Conservation (phyloP, 2,113 vertebrate species). For the Platichthys flesus region DNA sequence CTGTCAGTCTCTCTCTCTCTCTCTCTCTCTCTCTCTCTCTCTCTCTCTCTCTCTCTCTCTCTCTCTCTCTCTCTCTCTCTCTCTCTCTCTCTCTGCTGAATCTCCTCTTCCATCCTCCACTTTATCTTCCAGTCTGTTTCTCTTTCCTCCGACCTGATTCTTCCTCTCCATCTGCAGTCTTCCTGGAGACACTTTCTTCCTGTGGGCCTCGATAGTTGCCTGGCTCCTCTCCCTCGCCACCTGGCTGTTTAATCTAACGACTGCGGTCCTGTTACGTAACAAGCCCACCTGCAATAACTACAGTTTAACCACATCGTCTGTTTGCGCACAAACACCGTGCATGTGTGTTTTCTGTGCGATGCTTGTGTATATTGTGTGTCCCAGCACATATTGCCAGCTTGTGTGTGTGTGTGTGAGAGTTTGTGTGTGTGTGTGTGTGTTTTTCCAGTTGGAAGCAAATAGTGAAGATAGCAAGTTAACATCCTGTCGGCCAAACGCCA, state of each 20-base stretch:
- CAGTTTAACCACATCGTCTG: constrained; percentile 30
- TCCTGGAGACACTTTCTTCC: constrained; percentile 50
- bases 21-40: too few species aligned
- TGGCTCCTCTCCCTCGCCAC: constrained; percentile 55
- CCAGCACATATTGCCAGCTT: background rate
- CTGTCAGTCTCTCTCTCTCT: too few species aligned
- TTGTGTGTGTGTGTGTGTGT: constrained; percentile 17
- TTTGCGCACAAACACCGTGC: background rate
- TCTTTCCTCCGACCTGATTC: constrained; percentile 37
- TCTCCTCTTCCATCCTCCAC: background rate
- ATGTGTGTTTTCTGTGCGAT: background rate
- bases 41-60: too few species aligned
- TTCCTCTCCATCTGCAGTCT: constrained; percentile 66
- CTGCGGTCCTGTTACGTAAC: constrained; percentile 70
- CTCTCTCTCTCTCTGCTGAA: constrained; percentile 12
- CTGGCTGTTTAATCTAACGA: constrained; percentile 67
- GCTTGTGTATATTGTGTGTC: constrained; percentile 9
- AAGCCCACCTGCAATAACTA: constrained; percentile 40
- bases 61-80: background rate
- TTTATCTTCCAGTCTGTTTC: constrained; percentile 47
- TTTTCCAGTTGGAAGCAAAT: constrained; percentile 58
- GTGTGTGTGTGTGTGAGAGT: constrained; percentile 5
- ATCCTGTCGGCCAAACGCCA: constrained; percentile 48
- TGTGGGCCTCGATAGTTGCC: constrained; percentile 58
- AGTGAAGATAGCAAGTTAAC: constrained; percentile 39